Evolutionary conservation across 1,140 invertebrate species (phyloP), one percentile per base, ranked within the genome.

Genomic region (Penaeus vannamei): DNA sequence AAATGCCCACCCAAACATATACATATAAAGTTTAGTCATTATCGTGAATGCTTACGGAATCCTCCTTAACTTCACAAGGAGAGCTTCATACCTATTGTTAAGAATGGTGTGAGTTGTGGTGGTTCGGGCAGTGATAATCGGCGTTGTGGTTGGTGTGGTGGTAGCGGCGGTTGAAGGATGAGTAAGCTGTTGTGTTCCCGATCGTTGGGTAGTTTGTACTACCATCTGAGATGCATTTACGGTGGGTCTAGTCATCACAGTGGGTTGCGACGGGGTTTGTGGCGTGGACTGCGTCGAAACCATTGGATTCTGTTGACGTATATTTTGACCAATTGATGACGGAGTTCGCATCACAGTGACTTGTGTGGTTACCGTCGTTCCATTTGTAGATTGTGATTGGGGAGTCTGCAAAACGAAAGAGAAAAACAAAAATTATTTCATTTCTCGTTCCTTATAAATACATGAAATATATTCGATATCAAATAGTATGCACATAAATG

Each of bases 81-180:
- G 20, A 29, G 53, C 29, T 61, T 29, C 72, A 80, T 66, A 89
- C 87, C 87, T 89, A 84, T 89, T 89, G 53, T 53, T 89, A 22
- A 89, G 72, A 77, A 89, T 85, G 36, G 66, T 89, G 36, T 89
- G 87, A 32, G 82, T 69, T n/a, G 87, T 89, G 53, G 87, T 89
- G 82, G 87, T 89, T 69, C 87, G 87, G 64, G 87, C 87, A 46
- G 87, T 89, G 82, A 89, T 85, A 59, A 89, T 84, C 32, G 87
- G 82, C 36, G 87, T 89, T 36, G 87, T 87, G 86, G 86, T 66
- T 46, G 82, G 87, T 29, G 87, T 89, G 29, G 72, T 86, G 53
- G 87, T 85, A 23, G 87, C 32, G 20, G 79, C 61, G 36, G 86
- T 79, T 64, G 87, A 84, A n/a, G 82, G 60, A 10, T 59, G 60